These are phyloP conservation scores for Drosophila testacea DNA, from an alignment of 2,888 invertebrate genomes.

Conservation along the genomic window DNA sequence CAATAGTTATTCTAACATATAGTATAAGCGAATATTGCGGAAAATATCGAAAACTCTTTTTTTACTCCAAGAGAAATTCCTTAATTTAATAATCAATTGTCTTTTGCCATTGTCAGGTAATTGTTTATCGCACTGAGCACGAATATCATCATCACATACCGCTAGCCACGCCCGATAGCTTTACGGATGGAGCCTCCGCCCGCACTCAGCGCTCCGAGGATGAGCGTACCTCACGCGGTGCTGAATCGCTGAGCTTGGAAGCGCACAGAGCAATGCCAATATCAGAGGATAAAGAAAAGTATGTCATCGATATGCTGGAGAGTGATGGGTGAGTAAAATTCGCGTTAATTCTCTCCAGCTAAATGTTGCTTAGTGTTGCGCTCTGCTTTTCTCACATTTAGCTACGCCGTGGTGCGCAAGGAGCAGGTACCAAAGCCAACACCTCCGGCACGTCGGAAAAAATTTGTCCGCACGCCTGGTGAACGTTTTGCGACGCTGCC, in stretches of 20 bases:
- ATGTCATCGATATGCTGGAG: constrained; percentile 84
- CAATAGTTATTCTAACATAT: no score
- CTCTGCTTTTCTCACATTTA: constrained; percentile 79
- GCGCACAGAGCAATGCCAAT: constrained; percentile 51
- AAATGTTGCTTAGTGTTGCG: constrained; percentile 56
- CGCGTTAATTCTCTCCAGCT: constrained; percentile 36
- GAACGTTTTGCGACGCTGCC: constrained; percentile 91
- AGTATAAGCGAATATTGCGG: no score
- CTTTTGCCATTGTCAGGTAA: constrained; percentile 85
- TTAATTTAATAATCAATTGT: not conserved
- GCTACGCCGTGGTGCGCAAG: constrained; percentile 93
- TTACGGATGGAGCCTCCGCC: constrained; percentile 87
- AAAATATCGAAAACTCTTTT: no score
- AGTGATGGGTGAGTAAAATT: constrained; percentile 83
- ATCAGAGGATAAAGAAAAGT: constrained; percentile 71
- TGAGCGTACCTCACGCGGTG: constrained; percentile 90
- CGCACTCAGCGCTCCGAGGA: constrained; percentile 88
- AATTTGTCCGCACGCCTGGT: constrained; percentile 86
- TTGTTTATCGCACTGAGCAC: constrained; percentile 89
- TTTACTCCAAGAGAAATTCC: no score
- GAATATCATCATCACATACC: constrained; percentile 88
- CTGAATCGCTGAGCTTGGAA: constrained; percentile 88
- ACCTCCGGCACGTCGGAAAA: constrained; percentile 87
- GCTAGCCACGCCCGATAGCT: constrained; percentile 86
- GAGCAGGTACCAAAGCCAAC: constrained; percentile 88